Evolutionary conservation across 2,113 vertebrate genomes (phyloP).

Genomic region (Paracanthobrama guichenoti): DNA sequence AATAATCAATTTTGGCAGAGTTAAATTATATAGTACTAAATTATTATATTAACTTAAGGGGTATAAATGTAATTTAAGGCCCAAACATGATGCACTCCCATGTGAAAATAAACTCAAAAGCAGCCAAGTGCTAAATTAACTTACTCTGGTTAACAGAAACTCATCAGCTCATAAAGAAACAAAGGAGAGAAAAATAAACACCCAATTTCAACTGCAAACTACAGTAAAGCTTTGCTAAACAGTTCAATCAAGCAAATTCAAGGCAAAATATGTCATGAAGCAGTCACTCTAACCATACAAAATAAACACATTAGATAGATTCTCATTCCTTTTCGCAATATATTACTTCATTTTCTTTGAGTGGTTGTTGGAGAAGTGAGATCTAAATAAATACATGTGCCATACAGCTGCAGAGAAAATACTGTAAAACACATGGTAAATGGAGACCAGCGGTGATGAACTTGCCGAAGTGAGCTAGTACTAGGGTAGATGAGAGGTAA

Average conservation of each 20-base stretch:
- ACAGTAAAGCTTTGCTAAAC: not conserved
- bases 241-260: slow-evolving; percentile 14
- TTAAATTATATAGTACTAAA: slow-evolving; percentile 49
- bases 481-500: not conserved
- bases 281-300: slow-evolving; percentile 3
- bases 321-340: not conserved
- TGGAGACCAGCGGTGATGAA: not conserved
- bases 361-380: not conserved
- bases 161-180: not conserved
- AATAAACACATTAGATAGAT: slow-evolving; percentile 16
- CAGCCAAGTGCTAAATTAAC: not conserved
- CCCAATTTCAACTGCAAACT: slow-evolving; percentile 2
- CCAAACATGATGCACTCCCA: slow-evolving; percentile 18
- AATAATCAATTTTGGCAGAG: slow-evolving; percentile 54
- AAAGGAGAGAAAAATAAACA: slow-evolving; percentile 3
- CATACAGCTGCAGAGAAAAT: slow-evolving; percentile 40
- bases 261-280: slow-evolving; percentile 15
- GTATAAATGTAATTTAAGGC: slow-evolving; percentile 10
- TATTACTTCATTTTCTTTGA: slow-evolving; percentile 25
- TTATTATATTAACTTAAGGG: slow-evolving; percentile 31
- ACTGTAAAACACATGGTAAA: not conserved
- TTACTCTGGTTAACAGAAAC: slow-evolving; percentile 1
- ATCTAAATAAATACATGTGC: slow-evolving; percentile 29
- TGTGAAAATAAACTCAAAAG: slow-evolving; percentile 17
- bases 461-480: not conserved